These are phyloP conservation scores for Hirtodrosophila duncani DNA, from an alignment of 2,888 invertebrate genomes.

Conservation along the genomic window DNA sequence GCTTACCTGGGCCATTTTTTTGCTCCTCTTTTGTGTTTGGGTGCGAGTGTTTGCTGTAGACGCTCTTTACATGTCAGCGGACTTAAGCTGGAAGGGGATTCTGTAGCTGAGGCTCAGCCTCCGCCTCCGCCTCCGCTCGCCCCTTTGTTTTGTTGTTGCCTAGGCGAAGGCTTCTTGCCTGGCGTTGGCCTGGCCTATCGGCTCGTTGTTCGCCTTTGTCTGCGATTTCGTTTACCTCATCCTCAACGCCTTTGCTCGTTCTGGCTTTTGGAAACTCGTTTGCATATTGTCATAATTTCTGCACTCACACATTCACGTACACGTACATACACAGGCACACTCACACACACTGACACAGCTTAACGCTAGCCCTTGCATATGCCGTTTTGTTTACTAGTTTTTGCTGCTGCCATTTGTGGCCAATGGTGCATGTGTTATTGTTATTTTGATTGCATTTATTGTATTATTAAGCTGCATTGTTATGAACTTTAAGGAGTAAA, in stretches of 20 bases:
- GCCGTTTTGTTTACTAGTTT: conserved; percentile 22
- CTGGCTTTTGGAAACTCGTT: conserved; percentile 67
- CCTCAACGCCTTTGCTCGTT: conserved; percentile 46
- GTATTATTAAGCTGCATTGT: conserved; percentile 74
- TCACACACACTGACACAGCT: conserved; percentile 22
- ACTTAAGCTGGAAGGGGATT: conserved; percentile 52
- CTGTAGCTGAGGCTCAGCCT: conserved; percentile 34
- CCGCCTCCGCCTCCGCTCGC: conserved; percentile 17
- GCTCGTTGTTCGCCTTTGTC: conserved; percentile 25
- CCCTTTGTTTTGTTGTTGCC: conserved; percentile 13
- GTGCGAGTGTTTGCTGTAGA: conserved; percentile 39
- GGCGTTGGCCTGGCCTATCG: conserved; percentile 15
- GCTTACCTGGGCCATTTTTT: conserved; percentile 43
- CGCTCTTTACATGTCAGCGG: conserved; percentile 63
- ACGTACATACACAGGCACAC: conserved; percentile 7
- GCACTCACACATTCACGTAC: conserved; percentile 37
- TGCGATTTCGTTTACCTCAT: conserved; percentile 22
- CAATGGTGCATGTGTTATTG: conserved; percentile 75
- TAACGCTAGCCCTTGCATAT: conserved; percentile 29
- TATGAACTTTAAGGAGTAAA: conserved; percentile 45
- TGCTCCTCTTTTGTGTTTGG: conserved; percentile 27
- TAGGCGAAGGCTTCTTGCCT: conserved; percentile 38
- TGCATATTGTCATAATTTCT: conserved; percentile 73
- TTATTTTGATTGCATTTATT: conserved; percentile 75
- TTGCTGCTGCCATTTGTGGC: conserved; percentile 62